These are phyloP conservation scores for Mylabris phalerata DNA, from an alignment of 1,140 invertebrate species.

Conservation along the genomic window DNA sequence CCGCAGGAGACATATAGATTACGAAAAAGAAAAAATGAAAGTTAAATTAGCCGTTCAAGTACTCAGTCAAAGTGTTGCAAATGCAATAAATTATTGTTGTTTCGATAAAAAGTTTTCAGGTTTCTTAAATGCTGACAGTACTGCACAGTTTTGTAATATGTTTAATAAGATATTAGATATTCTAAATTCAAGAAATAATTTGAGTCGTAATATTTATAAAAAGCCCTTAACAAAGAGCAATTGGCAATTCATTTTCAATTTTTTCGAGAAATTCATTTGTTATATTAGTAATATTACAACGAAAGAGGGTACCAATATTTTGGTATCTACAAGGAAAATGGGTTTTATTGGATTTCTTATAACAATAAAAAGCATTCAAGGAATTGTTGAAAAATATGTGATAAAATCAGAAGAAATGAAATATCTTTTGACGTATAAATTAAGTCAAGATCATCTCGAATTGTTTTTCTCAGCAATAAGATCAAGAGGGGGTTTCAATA, in stretches of 20 bases:
- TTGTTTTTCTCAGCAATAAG: constrained; percentile 40
- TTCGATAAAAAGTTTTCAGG: constrained; percentile 11
- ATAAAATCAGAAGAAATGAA: constrained; percentile 6
- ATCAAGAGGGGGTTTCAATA: constrained; percentile 35
- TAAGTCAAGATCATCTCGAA: constrained; percentile 41
- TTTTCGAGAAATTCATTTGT: constrained; percentile 5
- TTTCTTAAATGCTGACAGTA: constrained; percentile 23
- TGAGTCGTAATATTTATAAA: constrained; percentile 12
- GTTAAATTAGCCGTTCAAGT: constrained; percentile 26
- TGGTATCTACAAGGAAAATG: constrained; percentile 13
- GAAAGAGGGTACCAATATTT: constrained; percentile 6
- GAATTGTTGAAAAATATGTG: constrained; percentile 23
- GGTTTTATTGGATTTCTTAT: constrained; percentile 30
- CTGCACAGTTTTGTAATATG: constrained; percentile 22
- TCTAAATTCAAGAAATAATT: constrained; percentile 26
- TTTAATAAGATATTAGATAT: constrained; percentile 31
- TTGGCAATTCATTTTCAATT: constrained; percentile 8
- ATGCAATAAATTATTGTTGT: constrained; percentile 17
- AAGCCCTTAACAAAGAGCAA: constrained; percentile 7
- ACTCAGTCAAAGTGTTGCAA: constrained; percentile 22
- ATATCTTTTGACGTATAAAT: constrained; percentile 29
- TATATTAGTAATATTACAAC: neutral
- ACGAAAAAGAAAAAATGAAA: constrained; percentile 28
- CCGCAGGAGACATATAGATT: constrained; percentile 19
- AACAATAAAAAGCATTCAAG: constrained; percentile 18